Conservation (phyloP, 2,113 vertebrate species). For the Vicugna pacos region DNA sequence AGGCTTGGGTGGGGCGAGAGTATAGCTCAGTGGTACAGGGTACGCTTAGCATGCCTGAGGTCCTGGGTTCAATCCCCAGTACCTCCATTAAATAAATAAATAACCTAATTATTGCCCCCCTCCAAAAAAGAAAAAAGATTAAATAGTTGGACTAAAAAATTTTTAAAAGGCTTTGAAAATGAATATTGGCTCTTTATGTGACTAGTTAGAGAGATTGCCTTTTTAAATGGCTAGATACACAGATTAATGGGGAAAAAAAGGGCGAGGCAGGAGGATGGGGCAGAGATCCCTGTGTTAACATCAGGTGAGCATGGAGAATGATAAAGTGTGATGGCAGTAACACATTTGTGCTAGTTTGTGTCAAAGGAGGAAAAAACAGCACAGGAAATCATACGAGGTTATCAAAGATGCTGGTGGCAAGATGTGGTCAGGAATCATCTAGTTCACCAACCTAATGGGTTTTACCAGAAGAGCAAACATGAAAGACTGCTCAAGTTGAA, state of each 20-base stretch:
- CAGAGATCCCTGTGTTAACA: not conserved
- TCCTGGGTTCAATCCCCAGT: too few relatives aligned
- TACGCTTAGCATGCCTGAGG: too few relatives aligned
- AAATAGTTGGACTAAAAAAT: too few relatives aligned
- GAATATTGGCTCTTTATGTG: not conserved
- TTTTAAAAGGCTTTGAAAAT: not conserved
- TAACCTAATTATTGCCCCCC: too few relatives aligned
- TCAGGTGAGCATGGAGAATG: not conserved
- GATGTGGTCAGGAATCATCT: not conserved
- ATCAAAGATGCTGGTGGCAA: not conserved
- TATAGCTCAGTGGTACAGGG: too few relatives aligned
- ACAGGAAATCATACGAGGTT: not conserved
- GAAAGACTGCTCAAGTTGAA: not conserved
- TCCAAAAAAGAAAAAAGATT: too few relatives aligned
- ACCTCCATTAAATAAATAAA: too few relatives aligned
- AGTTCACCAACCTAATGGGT: not conserved
- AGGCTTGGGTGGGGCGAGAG: not conserved
- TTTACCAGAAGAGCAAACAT: not conserved
- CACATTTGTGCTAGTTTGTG: not conserved
- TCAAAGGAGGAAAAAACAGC: not conserved
- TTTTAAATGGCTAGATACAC: not conserved
- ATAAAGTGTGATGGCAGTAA: not conserved
- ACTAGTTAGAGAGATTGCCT: not conserved
- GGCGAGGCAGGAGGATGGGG: not conserved
- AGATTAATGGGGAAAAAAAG: not conserved